Evolutionary conservation across 2,888 invertebrate species (phyloP), one percentile per base, ranked within the genome.

Genomic region (Cryptophagus acutangulus): DNA sequence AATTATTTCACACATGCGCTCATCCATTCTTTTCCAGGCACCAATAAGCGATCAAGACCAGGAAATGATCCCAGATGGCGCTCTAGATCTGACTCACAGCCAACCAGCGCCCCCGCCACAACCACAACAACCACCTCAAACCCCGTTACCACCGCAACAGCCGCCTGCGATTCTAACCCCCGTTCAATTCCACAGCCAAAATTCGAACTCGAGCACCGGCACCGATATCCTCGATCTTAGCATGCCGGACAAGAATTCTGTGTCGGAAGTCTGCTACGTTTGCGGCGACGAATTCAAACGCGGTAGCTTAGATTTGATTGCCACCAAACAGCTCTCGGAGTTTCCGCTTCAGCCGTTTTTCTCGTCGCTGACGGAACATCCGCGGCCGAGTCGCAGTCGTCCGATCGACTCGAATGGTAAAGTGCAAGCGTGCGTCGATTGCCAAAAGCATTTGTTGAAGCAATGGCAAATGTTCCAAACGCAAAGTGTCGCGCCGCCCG

Each of bases 221-320:
- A 82, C 87, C 25, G 88, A 88, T 66, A 89, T 89, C 58, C 74
- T 90, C 45, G 90, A 91, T 73, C 75, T 91, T 43, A 89, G 89
- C 46, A 90, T 91, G 90, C 90, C 90, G 8, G 90, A 90, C 71
- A 90, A 90, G 74, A 90, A 90, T 73, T 86, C 89, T 9, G 81
- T 85, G 55, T 89, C 88, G 14, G 89, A 90, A 71, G 89, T 90
- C 37, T 89, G 88, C 70, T 91, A 90, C 70, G 86, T 90, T 10
- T 91, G 91, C 70, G 91, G 91, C 13, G 89, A 89, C 65, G 89
- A 90, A 69, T 87, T 84, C 69, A 80, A 83, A 53, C 79, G 87
- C 41, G 89, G 89, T 49, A 86, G 88, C 49, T 76, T 90, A 17
- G 80, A 80, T 61, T 84, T 85, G 54, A 74, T 81, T 36, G 75